Base-by-base conservation (phyloP, 1,140 invertebrate species). In the Teleopsis dalmanni region DNA sequence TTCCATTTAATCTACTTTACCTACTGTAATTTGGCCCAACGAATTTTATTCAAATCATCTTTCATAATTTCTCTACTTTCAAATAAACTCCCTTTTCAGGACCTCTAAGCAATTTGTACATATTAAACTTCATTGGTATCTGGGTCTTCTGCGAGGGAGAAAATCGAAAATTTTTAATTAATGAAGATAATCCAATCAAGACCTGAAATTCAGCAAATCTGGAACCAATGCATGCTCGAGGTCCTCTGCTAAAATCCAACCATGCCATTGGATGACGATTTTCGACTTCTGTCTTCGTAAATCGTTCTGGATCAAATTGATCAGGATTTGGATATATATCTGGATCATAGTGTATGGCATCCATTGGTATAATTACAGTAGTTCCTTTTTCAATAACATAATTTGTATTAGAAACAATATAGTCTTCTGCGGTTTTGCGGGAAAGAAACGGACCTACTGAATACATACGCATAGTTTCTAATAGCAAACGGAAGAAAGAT, bases 221-320 rank as follows among this genome's bases (percentile, higher is more conserved):
- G 26, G 53, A 44, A 11, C 61, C 63, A 31, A 50, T 50, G 19
- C 48, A 50, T 38, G 65, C 61, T 0, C 63, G 44, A 0, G 63
- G 63, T 34, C 50, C 50, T 7, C 47, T 44, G 31, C 83, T 82
- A 62, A 88, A 88, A 1, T 84, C 78, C 33, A 87, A 57, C 59
- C 77, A 84, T 9, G 72, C 49, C 57, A 72, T 78, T 0, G 63
- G 72, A 41, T 72, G 73, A 29, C 80, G 67, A 9, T 59, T 57
- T 16, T 60, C 58, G 1, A 63, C 33, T 49, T 72, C 71, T 44
- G 79, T 72, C 1, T 69, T 67, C 4, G 57, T 65, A 48, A 81
- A 83, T 37, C 82, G 58, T 40, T 79, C 75, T 0, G 81, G 81
- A 59, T 80, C 72, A 52, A 79, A 83, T 14, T 61, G 54, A 8